These are phyloP conservation scores for Pangasius krempfi DNA, from an alignment of 2,797 vertebrate genomes.

Conservation along the genomic window DNA sequence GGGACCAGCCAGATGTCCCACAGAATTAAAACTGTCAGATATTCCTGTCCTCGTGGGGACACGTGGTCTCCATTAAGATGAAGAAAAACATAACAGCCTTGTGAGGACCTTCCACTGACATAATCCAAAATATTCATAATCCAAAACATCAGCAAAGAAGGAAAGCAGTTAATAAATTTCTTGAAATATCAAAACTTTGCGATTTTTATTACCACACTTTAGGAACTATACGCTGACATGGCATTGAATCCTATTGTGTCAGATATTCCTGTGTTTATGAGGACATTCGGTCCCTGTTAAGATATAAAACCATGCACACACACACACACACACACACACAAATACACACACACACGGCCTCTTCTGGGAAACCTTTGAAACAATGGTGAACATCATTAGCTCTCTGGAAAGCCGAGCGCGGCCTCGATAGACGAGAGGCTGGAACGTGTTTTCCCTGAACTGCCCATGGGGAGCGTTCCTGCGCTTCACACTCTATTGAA, in stretches of 20 bases:
- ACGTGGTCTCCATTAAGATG: background rate
- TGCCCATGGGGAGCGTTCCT: constrained; percentile 45
- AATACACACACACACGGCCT: constrained; percentile 30
- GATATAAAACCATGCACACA: background rate
- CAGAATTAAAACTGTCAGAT: background rate
- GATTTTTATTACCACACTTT: background rate
- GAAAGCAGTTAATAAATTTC: too few species aligned
- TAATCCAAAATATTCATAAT: background rate
- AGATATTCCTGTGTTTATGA: background rate
- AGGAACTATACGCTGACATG: background rate
- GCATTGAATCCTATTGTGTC: background rate
- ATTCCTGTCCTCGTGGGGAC: background rate
- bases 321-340: constrained; percentile 17
- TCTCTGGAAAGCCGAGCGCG: constrained; percentile 41
- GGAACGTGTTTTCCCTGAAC: constrained; percentile 47
- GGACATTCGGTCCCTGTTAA: background rate
- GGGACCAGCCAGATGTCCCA: background rate
- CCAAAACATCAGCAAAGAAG: background rate
- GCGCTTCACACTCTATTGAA: constrained; percentile 50
- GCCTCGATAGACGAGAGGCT: constrained; percentile 44
- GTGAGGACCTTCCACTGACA: background rate
- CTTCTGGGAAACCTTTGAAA: constrained; percentile 53
- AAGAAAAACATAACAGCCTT: background rate
- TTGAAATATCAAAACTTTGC: background rate
- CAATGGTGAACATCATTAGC: constrained; percentile 56